Percentiles rank a stretch among this genome's conserved stretches.
These are phyloP conservation scores for Magallana nippona DNA, from an alignment of 2,888 invertebrate species.

Conservation along the genomic window DNA sequence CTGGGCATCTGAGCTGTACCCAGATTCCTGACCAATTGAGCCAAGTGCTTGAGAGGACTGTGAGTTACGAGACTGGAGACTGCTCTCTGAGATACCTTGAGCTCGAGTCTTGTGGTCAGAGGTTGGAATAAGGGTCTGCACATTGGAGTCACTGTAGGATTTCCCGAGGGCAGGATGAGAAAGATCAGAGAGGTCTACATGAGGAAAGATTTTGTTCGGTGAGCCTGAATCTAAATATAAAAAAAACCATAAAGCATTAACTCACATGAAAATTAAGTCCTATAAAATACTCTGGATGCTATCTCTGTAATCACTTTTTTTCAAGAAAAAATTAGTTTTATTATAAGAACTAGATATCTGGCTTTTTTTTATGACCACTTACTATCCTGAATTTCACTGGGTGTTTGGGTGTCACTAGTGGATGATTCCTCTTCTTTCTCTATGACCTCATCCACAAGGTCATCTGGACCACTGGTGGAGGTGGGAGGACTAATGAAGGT, in stretches of 20 bases:
- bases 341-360: too few relatives aligned
- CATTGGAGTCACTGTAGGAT: conserved; percentile 67
- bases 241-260: too few relatives aligned
- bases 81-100: conserved; percentile 43
- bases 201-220: conserved; percentile 39
- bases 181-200: conserved; percentile 23
- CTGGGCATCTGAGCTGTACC: conserved; percentile 43
- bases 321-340: too few relatives aligned
- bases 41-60: conserved; percentile 37
- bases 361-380: neutral
- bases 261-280: too few relatives aligned
- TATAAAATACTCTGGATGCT: neutral
- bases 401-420: conserved; percentile 64
- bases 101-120: conserved; percentile 27
- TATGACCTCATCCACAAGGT: conserved; percentile 49
- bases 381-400: conserved; percentile 33
- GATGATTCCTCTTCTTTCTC: conserved; percentile 57
- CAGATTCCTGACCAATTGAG: conserved; percentile 63
- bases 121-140: conserved; percentile 44
- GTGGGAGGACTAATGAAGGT: conserved; percentile 46
- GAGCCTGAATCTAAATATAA: conserved; percentile 43
- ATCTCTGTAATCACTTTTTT: neutral
- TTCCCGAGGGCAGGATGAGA: conserved; percentile 43
- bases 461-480: conserved; percentile 39
- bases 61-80: conserved; percentile 55